Evolutionary conservation across 2,797 vertebrate genomes (phyloP), one percentile per base, ranked within the genome.

Genomic region (Valencia hispanica): DNA sequence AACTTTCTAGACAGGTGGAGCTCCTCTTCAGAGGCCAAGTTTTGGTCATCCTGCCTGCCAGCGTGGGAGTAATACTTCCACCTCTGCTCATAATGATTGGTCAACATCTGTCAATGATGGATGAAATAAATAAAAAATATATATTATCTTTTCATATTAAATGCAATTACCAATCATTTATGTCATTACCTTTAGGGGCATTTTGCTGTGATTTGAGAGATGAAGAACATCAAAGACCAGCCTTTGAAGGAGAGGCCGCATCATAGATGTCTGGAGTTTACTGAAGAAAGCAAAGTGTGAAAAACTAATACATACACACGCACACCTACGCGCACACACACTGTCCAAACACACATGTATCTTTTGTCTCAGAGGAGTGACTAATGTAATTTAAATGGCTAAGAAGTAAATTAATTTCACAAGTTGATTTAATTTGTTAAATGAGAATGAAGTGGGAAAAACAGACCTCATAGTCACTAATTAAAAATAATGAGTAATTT

Each of bases 61-160:
- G 91, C 89, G 43, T 95, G 89, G 57, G 95, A 97, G 87, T 99
- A 99, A 86, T 98, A 97, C 79, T 96, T 97, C 96, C 96, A 97
- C 92, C 94, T 97, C 88, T 96, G 95, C 91, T 98, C 97, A 50
- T 97, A 99, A 88, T 98, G 97, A 91, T 96, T 97, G 72, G 95
- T 97, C 94, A 98, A 89, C 84, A 98, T 93, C 97, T 99, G 85
- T 79, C 76, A 86, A 41, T 30, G 22, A 17, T 36, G 9, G 74
- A 18, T 0, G 15, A 51, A 17, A 66, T 43, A 30, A 39, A 41
- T 18, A 45, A 47, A 9, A 12, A 4, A 36, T 57, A 1, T 9
- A 55, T 20, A 57, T 7, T 20, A 57, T 7, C 32, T 53, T 74
- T 74, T 50, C 27, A 63, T 4, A 59, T 41, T n/a, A 22, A 59